phyloP scores from a whole-genome alignment of 2,888 invertebrate species.

The Imbricaverruca yamaguchii region DNA sequence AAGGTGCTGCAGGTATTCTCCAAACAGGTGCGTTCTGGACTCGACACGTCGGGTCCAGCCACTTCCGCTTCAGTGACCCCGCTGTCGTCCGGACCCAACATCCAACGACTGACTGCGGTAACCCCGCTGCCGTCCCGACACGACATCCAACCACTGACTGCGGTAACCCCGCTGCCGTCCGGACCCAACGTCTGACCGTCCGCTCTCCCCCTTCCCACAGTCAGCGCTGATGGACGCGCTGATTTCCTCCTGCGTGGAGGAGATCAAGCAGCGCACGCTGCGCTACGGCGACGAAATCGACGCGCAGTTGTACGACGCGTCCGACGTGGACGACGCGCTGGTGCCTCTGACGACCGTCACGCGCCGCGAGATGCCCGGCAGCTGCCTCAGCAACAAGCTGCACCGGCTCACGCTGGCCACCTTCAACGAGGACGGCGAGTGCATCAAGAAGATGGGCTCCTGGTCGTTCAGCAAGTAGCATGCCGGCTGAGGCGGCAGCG shows the following conservation, averaged over 20 bases:
- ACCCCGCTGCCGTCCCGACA: no score
- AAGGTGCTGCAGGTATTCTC: conserved; percentile 65
- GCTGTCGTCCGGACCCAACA: no score
- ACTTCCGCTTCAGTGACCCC: no score
- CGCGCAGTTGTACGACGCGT: conserved; percentile 38
- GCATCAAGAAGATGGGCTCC: conserved; percentile 30
- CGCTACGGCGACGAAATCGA: conserved; percentile 34
- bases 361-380: conserved; percentile 50
- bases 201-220: conserved; percentile 36
- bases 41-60: no score
- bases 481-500: neutral
- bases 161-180: no score
- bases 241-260: conserved; percentile 72
- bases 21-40: conserved; percentile 44
- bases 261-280: conserved; percentile 51
- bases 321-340: conserved; percentile 38
- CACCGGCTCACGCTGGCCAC: conserved; percentile 78
- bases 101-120: no score
- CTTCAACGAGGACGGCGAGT: conserved; percentile 70
- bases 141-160: no score
- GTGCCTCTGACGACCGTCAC: conserved; percentile 37
- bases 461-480: conserved; percentile 32
- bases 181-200: neutral
- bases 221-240: conserved; percentile 81
- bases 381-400: conserved; percentile 71